phyloP scores from a whole-genome alignment of 2,113 vertebrate species.

The Dasypus novemcinctus region DNA sequence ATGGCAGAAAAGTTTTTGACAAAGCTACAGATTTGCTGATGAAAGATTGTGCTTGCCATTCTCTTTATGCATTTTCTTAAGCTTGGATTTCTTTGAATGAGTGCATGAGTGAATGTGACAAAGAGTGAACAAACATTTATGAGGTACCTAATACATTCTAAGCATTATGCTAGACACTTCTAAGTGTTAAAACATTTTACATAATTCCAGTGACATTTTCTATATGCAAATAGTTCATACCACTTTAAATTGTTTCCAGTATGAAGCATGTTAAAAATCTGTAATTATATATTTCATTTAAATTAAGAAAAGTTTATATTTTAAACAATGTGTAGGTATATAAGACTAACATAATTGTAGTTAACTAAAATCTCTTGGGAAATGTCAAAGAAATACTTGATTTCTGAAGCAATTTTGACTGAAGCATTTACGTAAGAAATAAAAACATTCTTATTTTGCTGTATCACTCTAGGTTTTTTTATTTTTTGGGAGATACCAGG shows the following conservation, averaged over 20 bases:
- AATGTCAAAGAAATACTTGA: conserved; percentile 67
- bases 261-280: conserved; percentile 32
- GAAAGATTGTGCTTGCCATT: conserved; percentile 27
- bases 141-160: not conserved
- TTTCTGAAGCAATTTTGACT: conserved; percentile 62
- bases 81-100: not conserved
- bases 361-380: conserved; percentile 57
- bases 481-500: no score
- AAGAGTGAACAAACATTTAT: not conserved
- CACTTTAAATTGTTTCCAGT: conserved; percentile 52
- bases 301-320: conserved; percentile 74
- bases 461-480: not conserved
- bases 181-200: not conserved
- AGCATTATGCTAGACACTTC: not conserved
- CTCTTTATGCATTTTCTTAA: not conserved
- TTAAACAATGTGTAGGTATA: conserved; percentile 65
- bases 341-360: conserved; percentile 59
- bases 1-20: not conserved
- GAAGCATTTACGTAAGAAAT: conserved; percentile 69
- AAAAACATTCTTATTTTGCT: conserved; percentile 70
- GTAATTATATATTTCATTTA: conserved; percentile 70
- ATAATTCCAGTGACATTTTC: not conserved
- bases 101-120: not conserved
- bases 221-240: not conserved
- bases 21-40: not conserved